A percentile compares a stretch with the other conserved stretches of the same genome.
These are phyloP conservation scores for Erythrocercus mccallii DNA, from an alignment of 2,113 vertebrate genomes.

Conservation along the genomic window DNA sequence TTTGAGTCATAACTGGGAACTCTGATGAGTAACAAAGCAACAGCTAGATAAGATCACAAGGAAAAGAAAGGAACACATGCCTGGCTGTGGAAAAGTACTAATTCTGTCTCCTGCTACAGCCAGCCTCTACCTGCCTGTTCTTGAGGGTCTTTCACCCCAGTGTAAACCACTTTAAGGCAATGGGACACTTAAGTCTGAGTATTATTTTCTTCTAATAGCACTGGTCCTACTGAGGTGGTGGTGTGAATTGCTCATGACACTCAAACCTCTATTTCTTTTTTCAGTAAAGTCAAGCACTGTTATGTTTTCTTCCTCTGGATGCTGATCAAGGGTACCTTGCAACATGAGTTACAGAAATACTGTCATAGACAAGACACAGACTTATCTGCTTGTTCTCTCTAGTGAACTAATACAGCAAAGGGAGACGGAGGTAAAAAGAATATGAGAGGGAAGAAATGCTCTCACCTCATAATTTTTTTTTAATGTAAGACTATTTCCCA, in stretches of 20 bases:
- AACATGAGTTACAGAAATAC: neutral
- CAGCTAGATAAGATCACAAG: neutral
- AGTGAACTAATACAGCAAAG: neutral
- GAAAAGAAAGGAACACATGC: neutral
- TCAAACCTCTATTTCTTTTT: neutral
- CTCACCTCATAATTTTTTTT: neutral
- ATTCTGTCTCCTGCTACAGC: neutral
- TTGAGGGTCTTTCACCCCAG: neutral
- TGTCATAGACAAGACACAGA: neutral
- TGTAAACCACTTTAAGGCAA: neutral
- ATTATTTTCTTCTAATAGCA: neutral
- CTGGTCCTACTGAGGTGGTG: neutral
- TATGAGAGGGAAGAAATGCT: neutral
- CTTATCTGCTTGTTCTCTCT: neutral
- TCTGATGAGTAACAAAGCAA: neutral
- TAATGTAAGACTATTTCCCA: neutral
- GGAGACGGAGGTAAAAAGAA: neutral
- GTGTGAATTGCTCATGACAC: neutral
- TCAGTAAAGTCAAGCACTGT: neutral
- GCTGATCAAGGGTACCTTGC: neutral
- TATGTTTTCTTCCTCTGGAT: neutral
- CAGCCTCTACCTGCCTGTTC: neutral
- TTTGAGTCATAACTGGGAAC: neutral
- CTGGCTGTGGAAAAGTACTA: neutral
- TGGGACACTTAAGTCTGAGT: neutral